These are phyloP conservation scores for Grus americana DNA, from an alignment of 2,113 vertebrate genomes.

Conservation along the genomic window DNA sequence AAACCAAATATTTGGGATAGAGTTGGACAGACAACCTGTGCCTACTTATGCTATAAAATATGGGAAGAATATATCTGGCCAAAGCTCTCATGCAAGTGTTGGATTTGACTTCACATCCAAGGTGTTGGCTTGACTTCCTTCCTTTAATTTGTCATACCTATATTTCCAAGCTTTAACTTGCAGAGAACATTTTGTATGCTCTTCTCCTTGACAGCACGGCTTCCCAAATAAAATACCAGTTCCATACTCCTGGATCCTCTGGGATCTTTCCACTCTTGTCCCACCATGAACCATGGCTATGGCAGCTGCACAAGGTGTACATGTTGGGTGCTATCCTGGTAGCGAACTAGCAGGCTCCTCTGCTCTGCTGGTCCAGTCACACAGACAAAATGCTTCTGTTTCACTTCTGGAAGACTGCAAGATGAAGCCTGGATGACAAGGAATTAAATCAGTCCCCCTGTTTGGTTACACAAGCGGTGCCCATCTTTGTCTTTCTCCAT, in stretches of 20 bases:
- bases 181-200: background rate
- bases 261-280: background rate
- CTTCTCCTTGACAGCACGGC: background rate
- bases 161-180: background rate
- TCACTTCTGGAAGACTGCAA: background rate
- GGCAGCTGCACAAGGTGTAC: background rate
- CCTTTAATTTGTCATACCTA: too few relatives aligned
- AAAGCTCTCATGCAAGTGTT: too few relatives aligned
- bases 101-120: too few relatives aligned
- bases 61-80: too few relatives aligned
- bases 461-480: background rate
- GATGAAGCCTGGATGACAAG: background rate
- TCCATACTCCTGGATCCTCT: background rate
- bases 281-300: background rate
- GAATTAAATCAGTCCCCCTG: background rate
- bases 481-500: background rate
- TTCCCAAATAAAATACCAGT: background rate
- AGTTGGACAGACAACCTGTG: too few relatives aligned
- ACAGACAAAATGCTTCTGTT: background rate
- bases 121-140: too few relatives aligned
- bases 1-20: too few relatives aligned
- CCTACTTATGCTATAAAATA: too few relatives aligned
- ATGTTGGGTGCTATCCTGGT: background rate
- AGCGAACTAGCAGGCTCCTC: background rate
- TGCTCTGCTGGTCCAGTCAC: background rate